These are phyloP conservation scores for Pantherophis vulpinus DNA, from an alignment of 2,797 vertebrate genomes.

Conservation along the genomic window DNA sequence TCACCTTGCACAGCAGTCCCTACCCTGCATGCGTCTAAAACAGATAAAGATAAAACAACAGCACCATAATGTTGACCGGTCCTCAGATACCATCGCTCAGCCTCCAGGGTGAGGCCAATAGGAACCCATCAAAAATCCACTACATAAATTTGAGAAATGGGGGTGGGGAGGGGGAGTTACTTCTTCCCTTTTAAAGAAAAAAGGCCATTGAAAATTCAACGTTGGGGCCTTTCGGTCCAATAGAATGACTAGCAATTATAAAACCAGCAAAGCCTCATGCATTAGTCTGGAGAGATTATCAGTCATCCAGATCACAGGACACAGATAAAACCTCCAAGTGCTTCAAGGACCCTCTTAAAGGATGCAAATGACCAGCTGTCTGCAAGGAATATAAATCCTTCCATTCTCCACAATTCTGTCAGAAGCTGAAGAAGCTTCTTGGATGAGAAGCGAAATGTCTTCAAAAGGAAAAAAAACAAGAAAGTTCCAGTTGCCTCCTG, in stretches of 20 bases:
- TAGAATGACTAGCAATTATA: not conserved
- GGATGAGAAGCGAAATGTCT: too few species aligned
- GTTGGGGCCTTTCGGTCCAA: not conserved
- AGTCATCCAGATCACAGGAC: too few species aligned
- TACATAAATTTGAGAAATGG: not conserved
- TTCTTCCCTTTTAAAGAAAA: not conserved
- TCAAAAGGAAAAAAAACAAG: too few species aligned
- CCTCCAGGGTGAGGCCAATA: not conserved
- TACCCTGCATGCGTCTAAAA: not conserved
- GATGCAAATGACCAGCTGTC: too few species aligned
- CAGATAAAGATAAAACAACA: not conserved
- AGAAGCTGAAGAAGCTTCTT: too few species aligned
- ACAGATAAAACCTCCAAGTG: too few species aligned
- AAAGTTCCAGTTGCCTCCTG: too few species aligned
- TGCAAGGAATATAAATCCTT: too few species aligned
- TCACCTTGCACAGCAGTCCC: slow-evolving; percentile 65
- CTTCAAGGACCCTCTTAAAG: too few species aligned
- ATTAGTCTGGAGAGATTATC: too few species aligned
- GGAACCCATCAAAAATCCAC: not conserved
- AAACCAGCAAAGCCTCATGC: not conserved
- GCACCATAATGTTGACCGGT: slow-evolving; percentile 35
- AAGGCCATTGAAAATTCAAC: not conserved
- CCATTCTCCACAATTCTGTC: too few species aligned
- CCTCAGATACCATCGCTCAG: slow-evolving; percentile 34
- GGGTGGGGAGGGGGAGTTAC: not conserved